Percentiles rank a stretch among this genome's conserved stretches.
Conservation (phyloP, 1,140 invertebrate genomes). For the Bombus haemorrhoidalis region DNA sequence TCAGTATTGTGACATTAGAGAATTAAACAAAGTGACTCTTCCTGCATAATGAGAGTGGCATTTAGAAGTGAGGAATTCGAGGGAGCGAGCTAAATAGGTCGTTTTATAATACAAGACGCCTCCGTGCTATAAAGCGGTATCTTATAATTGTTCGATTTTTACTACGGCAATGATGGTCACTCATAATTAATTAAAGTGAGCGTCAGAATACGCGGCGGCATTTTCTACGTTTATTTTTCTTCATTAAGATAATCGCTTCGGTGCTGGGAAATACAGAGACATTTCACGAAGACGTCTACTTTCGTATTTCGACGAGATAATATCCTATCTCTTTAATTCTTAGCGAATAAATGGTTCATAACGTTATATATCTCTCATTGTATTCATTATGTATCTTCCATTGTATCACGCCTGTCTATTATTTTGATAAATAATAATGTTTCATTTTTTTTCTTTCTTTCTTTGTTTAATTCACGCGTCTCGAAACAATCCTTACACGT, state of each 20-base stretch:
- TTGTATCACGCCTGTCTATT: too few species aligned
- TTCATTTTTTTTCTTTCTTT: too few species aligned
- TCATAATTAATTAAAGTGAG: background rate
- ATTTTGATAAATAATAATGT: too few species aligned
- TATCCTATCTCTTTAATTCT: background rate
- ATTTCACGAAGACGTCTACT: background rate
- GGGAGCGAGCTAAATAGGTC: background rate
- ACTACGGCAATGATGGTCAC: background rate
- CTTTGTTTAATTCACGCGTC: too few species aligned
- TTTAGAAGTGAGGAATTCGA: background rate
- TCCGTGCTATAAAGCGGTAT: background rate
- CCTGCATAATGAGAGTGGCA: constrained; percentile 4
- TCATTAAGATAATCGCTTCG: background rate
- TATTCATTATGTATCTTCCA: too few species aligned
- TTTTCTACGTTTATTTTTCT: background rate
- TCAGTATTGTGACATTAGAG: background rate
- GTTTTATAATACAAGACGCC: background rate
- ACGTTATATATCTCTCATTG: background rate
- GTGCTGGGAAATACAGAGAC: background rate
- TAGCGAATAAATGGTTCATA: background rate
- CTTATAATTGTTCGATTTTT: constrained; percentile 4
- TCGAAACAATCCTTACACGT: too few species aligned
- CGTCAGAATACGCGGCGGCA: background rate
- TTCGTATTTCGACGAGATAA: background rate
- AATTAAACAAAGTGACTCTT: background rate